Base-by-base conservation (phyloP, 2,113 vertebrate genomes). In the Anguilla japonica region DNA sequence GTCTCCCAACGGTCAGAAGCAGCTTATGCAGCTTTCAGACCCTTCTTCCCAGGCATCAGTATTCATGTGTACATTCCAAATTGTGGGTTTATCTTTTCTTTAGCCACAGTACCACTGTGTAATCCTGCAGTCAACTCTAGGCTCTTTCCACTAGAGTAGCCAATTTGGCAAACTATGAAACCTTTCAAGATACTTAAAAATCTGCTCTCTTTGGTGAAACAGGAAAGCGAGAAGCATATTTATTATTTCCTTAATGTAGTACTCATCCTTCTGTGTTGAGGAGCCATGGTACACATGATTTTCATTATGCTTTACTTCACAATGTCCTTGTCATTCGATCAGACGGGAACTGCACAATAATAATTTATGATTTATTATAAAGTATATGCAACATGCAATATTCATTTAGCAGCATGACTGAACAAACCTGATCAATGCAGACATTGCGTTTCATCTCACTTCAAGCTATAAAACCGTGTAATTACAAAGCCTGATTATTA, bases 1-100 rank as follows among this genome's bases (percentile, higher is more conserved):
- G 29, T 34, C 8, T 75, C 26, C 71, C 71, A 13, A 13, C 2
- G n/a, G 71, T 34, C n/a, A 34, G n/a, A 75, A 26, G n/a, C 22
- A 67, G 2, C 22, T 20, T 67, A 20, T 26, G 29, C n/a, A 34
- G 71, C 11, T 75, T 75, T 75, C n/a, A 29, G n/a, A 75, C 26
- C n/a, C 71, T 75, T 75, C n/a, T 75, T 9, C n/a, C n/a, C 71
- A 75, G 71, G n/a, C 71, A 75, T 75, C 71, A 75, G 34, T 75
- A 75, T 75, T 75, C 71, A 75, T 75, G 60, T 67, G 71, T 75
- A 75, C 71, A 34, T 75, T 75, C n/a, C 71, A 75, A 75, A 75
- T 13, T 9, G 71, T 13, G 26, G 63, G 63, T 20, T 71, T 71
- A 71, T 26, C 63, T 71, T 71, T 75, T 34, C n/a, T 34, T 13